Evolutionary conservation across 2,113 vertebrate genomes (phyloP).

Genomic region (Engystomops pustulosus): DNA sequence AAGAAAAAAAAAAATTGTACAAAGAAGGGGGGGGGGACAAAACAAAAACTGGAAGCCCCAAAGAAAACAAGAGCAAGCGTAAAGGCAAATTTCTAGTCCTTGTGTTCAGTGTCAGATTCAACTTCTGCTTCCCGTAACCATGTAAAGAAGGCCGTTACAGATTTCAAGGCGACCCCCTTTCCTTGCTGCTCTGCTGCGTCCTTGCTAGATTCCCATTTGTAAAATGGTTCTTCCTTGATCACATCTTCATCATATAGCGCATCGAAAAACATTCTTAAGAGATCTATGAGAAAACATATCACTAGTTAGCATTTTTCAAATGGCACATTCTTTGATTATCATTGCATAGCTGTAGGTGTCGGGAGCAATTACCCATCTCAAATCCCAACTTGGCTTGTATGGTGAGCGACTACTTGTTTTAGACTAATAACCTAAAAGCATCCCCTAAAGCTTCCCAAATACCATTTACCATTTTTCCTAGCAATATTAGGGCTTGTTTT

Average conservation of each 20-base stretch:
- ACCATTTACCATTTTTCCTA: too few relatives aligned
- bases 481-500: too few relatives aligned
- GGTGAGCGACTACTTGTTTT: too few relatives aligned
- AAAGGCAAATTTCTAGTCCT: constrained; percentile 55
- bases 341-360: too few relatives aligned
- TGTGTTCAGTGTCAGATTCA: constrained; percentile 88
- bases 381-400: too few relatives aligned
- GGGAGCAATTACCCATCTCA: too few relatives aligned
- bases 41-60: constrained; percentile 54
- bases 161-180: constrained; percentile 97
- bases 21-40: too few relatives aligned
- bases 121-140: constrained; percentile 94
- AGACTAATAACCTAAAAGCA: too few relatives aligned
- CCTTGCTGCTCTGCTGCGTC: constrained; percentile 91
- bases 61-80: constrained; percentile 56
- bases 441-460: too few relatives aligned
- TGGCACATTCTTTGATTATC: too few relatives aligned
- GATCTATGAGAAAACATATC: constrained; percentile 71
- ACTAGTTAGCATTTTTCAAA: too few relatives aligned
- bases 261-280: constrained; percentile 95
- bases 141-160: constrained; percentile 95
- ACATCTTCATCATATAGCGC: constrained; percentile 94
- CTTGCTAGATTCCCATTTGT: constrained; percentile 97
- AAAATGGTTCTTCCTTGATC: constrained; percentile 96
- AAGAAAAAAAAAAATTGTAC: neutral